phyloP scores from a whole-genome alignment of 2,113 vertebrate genomes.

The Panurus biarmicus region DNA sequence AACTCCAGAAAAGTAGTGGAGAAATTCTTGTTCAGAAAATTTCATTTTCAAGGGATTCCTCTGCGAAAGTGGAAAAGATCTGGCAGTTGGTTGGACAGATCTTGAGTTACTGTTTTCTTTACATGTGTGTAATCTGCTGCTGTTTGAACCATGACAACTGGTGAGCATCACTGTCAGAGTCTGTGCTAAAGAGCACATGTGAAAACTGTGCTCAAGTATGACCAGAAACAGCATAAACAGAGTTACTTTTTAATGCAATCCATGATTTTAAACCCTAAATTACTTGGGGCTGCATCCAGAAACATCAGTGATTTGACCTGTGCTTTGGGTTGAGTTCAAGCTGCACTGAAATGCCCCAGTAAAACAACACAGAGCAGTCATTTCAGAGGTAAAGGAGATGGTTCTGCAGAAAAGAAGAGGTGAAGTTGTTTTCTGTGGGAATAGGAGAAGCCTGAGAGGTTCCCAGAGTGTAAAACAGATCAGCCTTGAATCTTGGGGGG shows the following conservation, averaged over 20 bases:
- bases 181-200: not conserved
- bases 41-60: not conserved
- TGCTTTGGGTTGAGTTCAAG: not conserved
- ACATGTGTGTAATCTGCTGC: not conserved
- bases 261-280: not conserved
- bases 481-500: not conserved
- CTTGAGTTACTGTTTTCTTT: not conserved
- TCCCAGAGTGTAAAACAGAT: not conserved
- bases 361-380: not conserved
- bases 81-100: not conserved
- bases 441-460: not conserved
- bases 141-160: not conserved
- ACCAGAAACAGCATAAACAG: not conserved
- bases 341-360: not conserved
- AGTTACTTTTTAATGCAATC: not conserved
- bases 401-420: not conserved
- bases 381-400: not conserved
- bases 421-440: not conserved
- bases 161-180: not conserved
- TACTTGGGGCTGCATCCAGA: not conserved
- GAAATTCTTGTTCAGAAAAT: not conserved
- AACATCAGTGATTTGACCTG: not conserved
- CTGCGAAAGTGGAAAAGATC: not conserved
- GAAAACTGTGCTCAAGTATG: not conserved
- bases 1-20: not conserved